Percentiles rank a stretch among this genome's conserved stretches.
These are phyloP conservation scores for Gymnobelideus leadbeateri DNA, from an alignment of 2,113 vertebrate species.

Conservation along the genomic window DNA sequence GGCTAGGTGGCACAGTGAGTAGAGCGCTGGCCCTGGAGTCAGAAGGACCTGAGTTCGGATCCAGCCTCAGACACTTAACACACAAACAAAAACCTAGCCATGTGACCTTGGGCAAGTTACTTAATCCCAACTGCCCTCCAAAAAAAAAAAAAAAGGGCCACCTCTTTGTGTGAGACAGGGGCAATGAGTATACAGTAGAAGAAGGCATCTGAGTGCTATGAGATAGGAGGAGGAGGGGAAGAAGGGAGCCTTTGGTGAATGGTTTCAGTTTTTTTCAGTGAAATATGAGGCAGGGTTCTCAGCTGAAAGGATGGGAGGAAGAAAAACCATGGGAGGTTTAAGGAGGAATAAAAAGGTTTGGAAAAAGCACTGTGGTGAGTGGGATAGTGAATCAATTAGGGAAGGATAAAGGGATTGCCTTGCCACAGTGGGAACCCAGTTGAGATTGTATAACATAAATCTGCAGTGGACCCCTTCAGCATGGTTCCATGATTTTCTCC, in stretches of 20 bases:
- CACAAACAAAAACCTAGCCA: no score
- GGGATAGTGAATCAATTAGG: not conserved
- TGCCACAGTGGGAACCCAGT: not conserved
- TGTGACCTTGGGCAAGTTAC: no score
- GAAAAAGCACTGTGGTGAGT: not conserved
- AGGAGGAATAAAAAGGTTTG: not conserved
- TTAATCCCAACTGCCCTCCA: no score
- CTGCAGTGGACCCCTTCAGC: not conserved
- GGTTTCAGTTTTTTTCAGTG: not conserved
- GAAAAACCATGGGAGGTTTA: not conserved
- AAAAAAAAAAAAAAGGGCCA: no score
- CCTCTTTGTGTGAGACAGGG: not conserved
- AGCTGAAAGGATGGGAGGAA: not conserved
- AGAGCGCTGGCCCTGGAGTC: no score
- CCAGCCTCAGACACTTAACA: no score
- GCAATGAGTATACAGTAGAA: not conserved
- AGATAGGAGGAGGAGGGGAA: not conserved
- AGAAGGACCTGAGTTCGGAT: no score
- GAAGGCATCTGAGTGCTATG: not conserved
- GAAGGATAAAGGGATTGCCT: not conserved
- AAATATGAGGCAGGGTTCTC: not conserved
- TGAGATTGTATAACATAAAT: no score
- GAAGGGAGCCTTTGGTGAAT: not conserved
- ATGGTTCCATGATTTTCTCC: not conserved
- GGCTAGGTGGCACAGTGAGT: no score